Evolutionary conservation across 2,888 invertebrate genomes (phyloP).

Genomic region (Lasioglossum marginatum): DNA sequence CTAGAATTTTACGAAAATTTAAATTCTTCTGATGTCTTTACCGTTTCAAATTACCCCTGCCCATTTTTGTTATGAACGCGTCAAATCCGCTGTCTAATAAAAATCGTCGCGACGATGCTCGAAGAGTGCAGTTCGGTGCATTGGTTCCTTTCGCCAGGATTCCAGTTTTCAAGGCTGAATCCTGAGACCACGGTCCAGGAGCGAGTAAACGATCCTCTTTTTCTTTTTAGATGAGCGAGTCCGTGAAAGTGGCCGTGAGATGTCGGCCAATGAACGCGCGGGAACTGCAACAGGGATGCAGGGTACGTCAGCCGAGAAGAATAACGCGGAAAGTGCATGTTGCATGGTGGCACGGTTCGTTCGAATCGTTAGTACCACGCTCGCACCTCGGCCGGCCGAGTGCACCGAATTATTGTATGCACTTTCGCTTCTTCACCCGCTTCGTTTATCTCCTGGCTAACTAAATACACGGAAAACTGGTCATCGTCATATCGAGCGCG

Average conservation of each 20-base stretch:
- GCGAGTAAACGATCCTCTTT: neutral
- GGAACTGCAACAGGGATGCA: constrained; percentile 86
- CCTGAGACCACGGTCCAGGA: neutral
- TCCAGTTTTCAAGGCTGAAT: constrained; percentile 13
- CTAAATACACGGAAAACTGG: constrained; percentile 60
- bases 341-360: neutral
- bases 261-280: constrained; percentile 94
- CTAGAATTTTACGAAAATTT: no score
- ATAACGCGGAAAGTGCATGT: neutral
- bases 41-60: no score
- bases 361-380: neutral
- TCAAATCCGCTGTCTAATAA: no score
- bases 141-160: neutral
- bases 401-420: neutral
- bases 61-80: no score
- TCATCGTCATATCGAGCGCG: constrained; percentile 76
- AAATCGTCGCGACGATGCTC: no score
- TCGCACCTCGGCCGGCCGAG: constrained; percentile 3
- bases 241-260: constrained; percentile 93
- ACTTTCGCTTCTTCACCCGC: constrained; percentile 17
- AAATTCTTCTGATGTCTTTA: no score
- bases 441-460: constrained; percentile 48
- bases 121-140: no score
- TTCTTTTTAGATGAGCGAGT: constrained; percentile 85
- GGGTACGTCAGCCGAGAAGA: constrained; percentile 72